phyloP scores from a whole-genome alignment of 2,888 invertebrate species.

The Metallyticus violacea region DNA sequence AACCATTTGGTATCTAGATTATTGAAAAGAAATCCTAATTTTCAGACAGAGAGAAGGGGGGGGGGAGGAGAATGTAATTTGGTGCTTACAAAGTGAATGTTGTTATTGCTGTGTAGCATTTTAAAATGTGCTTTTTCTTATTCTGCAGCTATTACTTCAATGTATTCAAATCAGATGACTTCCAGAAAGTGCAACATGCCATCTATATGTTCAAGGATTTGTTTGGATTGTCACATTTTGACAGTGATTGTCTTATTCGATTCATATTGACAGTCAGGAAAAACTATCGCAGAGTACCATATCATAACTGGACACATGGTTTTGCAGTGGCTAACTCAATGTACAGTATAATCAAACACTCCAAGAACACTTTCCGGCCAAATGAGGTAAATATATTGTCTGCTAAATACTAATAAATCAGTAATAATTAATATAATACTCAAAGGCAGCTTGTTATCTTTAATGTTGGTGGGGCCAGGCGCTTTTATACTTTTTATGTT shows the following conservation, averaged over 20 bases:
- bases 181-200: conserved; percentile 68
- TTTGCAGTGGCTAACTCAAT: conserved; percentile 84
- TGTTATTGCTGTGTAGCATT: neutral
- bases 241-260: conserved; percentile 62
- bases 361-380: conserved; percentile 53
- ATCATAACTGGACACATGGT: conserved; percentile 87
- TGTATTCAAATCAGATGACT: conserved; percentile 65
- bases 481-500: no score
- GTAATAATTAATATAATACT: no score
- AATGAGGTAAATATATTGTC: conserved; percentile 53
- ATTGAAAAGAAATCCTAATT: no score
- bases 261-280: conserved; percentile 80
- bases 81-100: neutral
- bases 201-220: conserved; percentile 75
- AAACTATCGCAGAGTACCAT: conserved; percentile 79
- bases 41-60: no score
- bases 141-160: conserved; percentile 63
- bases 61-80: no score
- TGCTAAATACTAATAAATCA: conserved; percentile 23
- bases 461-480: no score
- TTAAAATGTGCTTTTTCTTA: neutral
- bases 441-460: no score
- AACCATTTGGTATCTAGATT: no score
- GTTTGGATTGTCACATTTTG: conserved; percentile 65
- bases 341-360: conserved; percentile 68